phyloP scores from a whole-genome alignment of 2,113 vertebrate species.

The Numenius arquata region DNA sequence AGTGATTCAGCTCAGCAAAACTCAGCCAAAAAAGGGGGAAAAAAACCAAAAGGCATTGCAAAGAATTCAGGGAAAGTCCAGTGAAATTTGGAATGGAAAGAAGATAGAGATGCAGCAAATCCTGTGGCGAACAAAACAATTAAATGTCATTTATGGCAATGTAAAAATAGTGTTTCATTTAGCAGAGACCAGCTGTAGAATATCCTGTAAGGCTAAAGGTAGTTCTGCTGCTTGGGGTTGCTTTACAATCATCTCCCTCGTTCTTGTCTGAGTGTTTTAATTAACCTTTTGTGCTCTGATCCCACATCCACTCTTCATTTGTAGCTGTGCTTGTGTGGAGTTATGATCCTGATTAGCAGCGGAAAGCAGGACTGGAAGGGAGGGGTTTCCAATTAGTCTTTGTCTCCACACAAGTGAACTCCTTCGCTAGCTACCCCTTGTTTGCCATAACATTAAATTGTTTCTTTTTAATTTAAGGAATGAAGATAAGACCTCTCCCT shows the following conservation, averaged over 20 bases:
- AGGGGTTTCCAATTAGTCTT: neutral
- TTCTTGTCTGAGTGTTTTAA: conserved; percentile 43
- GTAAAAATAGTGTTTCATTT: neutral
- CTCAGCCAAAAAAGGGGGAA: neutral
- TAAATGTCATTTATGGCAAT: neutral
- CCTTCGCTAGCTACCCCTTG: neutral
- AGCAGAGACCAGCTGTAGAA: conserved; percentile 6
- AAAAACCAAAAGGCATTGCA: neutral
- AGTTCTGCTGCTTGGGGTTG: neutral
- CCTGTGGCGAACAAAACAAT: neutral
- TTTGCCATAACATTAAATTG: neutral
- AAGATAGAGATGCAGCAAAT: neutral
- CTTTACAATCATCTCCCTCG: neutral
- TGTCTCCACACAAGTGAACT: neutral
- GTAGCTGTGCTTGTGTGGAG: neutral
- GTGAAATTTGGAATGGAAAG: neutral
- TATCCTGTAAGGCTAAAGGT: neutral
- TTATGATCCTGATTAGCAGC: neutral
- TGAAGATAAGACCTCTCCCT: neutral
- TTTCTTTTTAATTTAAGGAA: neutral
- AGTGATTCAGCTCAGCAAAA: neutral
- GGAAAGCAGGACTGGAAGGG: neutral
- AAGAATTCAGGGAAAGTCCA: neutral
- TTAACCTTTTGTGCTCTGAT: conserved; percentile 50
- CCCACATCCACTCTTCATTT: neutral